These are phyloP conservation scores for Aricia artaxerxes DNA, from an alignment of 2,888 invertebrate genomes.

Conservation along the genomic window DNA sequence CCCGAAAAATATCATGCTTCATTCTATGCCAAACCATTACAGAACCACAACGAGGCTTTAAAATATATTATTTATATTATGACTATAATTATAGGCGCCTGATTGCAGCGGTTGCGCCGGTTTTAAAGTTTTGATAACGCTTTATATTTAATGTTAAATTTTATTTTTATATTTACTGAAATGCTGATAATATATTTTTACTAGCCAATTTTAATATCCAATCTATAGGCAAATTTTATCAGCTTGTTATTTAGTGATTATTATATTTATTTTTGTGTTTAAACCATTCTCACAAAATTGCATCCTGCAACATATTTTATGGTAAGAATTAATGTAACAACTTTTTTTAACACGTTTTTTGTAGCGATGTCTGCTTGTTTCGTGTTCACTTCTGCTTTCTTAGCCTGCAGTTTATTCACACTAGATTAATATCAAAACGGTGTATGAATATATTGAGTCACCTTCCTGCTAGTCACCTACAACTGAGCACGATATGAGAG, in stretches of 20 bases:
- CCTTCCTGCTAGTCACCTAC: background rate
- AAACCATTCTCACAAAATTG: too few relatives aligned
- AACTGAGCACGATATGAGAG: conserved; percentile 43
- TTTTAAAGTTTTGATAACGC: conserved; percentile 34
- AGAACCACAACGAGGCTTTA: conserved; percentile 62
- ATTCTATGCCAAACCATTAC: conserved; percentile 56
- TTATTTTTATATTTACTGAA: conserved; percentile 24
- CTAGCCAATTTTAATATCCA: background rate
- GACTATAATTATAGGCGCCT: conserved; percentile 42
- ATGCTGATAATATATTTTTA: background rate
- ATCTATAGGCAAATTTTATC: background rate
- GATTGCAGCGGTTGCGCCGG: conserved; percentile 38
- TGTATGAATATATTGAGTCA: background rate
- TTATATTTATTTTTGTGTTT: background rate
- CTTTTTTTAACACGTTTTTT: too few relatives aligned
- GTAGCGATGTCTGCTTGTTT: too few relatives aligned
- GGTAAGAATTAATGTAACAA: too few relatives aligned
- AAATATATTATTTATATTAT: conserved; percentile 65
- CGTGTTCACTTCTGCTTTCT: too few relatives aligned
- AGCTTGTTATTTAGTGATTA: background rate
- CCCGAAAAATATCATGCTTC: conserved; percentile 61
- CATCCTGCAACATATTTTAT: too few relatives aligned
- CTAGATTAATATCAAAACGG: too few relatives aligned
- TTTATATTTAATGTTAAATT: conserved; percentile 14
- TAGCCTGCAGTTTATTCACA: too few relatives aligned